Evolutionary conservation across 2,797 vertebrate species (phyloP).

Genomic region (Catharus ustulatus): DNA sequence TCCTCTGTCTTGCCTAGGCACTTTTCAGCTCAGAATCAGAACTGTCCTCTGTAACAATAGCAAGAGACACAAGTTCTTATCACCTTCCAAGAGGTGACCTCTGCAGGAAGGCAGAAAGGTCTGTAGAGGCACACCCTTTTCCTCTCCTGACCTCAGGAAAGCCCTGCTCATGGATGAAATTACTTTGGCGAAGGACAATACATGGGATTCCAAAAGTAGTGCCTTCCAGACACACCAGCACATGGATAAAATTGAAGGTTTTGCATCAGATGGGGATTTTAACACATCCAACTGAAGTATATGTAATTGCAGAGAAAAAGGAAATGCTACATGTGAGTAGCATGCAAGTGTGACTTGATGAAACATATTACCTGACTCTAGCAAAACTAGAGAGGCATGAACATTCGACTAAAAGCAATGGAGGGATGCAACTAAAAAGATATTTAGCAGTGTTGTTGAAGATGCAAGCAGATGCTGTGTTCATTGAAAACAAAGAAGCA

Average conservation of each 20-base stretch:
- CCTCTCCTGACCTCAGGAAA: conserved; percentile 27
- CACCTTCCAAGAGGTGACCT: background rate
- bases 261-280: background rate
- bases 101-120: background rate
- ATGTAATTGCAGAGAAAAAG: background rate
- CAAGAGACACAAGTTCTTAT: background rate
- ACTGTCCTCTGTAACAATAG: background rate
- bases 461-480: background rate
- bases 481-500: background rate
- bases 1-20: background rate
- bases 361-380: background rate
- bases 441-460: background rate
- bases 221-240: background rate
- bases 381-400: background rate
- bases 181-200: accelerated
- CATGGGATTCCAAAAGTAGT: background rate
- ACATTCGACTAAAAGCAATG: background rate
- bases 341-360: background rate
- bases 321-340: background rate
- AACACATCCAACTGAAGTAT: background rate
- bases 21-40: background rate
- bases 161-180: background rate
- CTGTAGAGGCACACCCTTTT: background rate
- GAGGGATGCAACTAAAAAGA: background rate
- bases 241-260: background rate